Base-by-base conservation (phyloP, 2,797 vertebrate species). In the Ctenopoma multispine region DNA sequence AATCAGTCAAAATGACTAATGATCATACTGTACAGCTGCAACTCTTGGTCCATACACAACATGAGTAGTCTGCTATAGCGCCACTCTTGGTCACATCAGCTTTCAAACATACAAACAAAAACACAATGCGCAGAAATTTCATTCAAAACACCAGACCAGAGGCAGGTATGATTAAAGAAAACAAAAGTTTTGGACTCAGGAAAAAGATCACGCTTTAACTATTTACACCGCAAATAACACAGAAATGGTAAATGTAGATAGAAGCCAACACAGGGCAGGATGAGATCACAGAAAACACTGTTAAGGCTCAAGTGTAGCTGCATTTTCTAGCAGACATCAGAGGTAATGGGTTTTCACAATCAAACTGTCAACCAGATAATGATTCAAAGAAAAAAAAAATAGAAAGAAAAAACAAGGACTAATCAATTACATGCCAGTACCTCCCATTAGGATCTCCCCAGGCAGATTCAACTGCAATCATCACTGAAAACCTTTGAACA, bases 341-440 rank as follows among this genome's bases (percentile, higher is more conserved):
- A 94, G 93, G 92, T 93, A 94, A 92, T 92, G 83, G 63, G 91
- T 93, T 92, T 88, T 92, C 87, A 94, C 91, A 93, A 93, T 93
- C 91, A 93, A 93, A 92, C 90, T 81, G 89, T 92, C 92, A 91
- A 90, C 82, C 88, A 90, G 83, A 85, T 88, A 90, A 90, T 84
- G 81, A 81, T 75, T 61, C 38, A 54, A 72, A 60, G 40, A 40
- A 3, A 67, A 27, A 51, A 31, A 49, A 11, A 46, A 24, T 3
- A n/a, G 13, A 54, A 38, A 41, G 24, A 0, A 44, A 56, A 36
- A 21, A 68, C 11, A 63, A 43, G 5, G 49, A 85, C 82, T 70
- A 75, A 87, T 81, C 87, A 87, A 82, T 84, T 84, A 86, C 63
- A 86, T 75, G 82, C 77, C 82, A 86, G 60, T 43, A 81, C 83